These are phyloP conservation scores for Latrodectus elegans DNA, from an alignment of 2,888 invertebrate genomes.

Conservation along the genomic window DNA sequence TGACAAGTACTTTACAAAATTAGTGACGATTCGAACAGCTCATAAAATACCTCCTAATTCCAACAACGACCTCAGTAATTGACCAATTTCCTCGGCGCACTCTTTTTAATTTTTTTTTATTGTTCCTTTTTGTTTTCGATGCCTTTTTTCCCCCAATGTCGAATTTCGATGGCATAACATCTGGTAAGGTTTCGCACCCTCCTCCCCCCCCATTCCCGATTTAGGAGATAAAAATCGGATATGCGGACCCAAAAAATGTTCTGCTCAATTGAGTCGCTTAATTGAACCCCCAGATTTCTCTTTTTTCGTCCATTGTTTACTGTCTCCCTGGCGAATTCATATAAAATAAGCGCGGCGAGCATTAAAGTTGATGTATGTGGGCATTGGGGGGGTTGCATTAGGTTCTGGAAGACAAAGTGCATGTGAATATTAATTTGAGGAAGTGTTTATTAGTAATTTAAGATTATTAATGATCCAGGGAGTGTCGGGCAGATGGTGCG, in stretches of 20 bases:
- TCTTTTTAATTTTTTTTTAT: conserved; percentile 11
- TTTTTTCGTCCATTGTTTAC: background rate
- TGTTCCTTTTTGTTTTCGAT: conserved; percentile 4
- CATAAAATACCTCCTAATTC: conserved; percentile 54
- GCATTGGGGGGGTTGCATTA: background rate
- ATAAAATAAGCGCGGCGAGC: background rate
- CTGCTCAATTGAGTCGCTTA: conserved; percentile 61
- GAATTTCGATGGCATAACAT: background rate
- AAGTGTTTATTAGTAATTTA: conserved; percentile 68
- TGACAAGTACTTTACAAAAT: conserved; percentile 51
- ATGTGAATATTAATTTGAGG: conserved; percentile 61
- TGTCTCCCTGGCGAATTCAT: background rate
- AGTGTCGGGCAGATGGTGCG: conserved; percentile 31
- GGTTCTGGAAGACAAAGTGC: conserved; percentile 1
- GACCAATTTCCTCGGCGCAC: conserved; percentile 41
- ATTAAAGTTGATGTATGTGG: background rate
- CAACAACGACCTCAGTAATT: conserved; percentile 25
- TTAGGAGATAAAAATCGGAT: conserved; percentile 55
- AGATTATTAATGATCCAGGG: conserved; percentile 40
- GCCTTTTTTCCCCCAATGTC: background rate
- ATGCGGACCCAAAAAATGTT: conserved; percentile 57
- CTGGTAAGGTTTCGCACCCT: background rate
- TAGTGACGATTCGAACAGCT: conserved; percentile 43
- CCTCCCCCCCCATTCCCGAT: background rate
- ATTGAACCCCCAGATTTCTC: conserved; percentile 13